phyloP scores from a whole-genome alignment of 1,140 invertebrate genomes.

The Hyles vespertilio region DNA sequence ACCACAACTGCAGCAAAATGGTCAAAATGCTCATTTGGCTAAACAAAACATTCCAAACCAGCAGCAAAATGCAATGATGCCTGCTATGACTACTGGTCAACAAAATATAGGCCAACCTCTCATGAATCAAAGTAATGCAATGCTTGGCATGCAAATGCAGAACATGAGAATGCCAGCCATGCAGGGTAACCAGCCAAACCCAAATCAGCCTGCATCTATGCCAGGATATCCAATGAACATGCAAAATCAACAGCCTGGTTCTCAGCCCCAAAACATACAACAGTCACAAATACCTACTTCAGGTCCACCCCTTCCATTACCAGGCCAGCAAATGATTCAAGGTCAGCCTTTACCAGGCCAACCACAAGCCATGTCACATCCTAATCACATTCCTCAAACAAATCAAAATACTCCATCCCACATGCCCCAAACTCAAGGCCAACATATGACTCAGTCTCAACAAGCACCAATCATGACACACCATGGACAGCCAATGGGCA shows the following conservation, averaged over 20 bases:
- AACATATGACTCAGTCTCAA: slow-evolving; percentile 30
- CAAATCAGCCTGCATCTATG: slow-evolving; percentile 43
- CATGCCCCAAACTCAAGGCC: slow-evolving; percentile 35
- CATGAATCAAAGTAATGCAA: slow-evolving; percentile 48
- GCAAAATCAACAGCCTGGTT: slow-evolving; percentile 43
- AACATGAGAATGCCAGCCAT: slow-evolving; percentile 65
- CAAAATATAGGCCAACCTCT: slow-evolving; percentile 40
- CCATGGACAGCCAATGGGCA: slow-evolving; percentile 44
- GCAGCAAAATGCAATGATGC: slow-evolving; percentile 50
- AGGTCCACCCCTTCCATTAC: slow-evolving; percentile 30
- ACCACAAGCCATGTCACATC: slow-evolving; percentile 17
- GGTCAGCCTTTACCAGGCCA: slow-evolving; percentile 16
- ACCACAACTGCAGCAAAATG: slow-evolving; percentile 38
- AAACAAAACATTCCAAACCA: slow-evolving; percentile 55
- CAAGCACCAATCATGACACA: slow-evolving; percentile 32
- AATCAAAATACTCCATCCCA: slow-evolving; percentile 31
- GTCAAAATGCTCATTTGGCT: slow-evolving; percentile 41
- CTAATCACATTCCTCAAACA: slow-evolving; percentile 30
- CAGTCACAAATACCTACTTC: slow-evolving; percentile 34
- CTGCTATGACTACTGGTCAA: slow-evolving; percentile 48
- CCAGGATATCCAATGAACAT: slow-evolving; percentile 47
- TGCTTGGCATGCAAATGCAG: slow-evolving; percentile 58
- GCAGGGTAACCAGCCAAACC: slow-evolving; percentile 47
- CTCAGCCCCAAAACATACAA: slow-evolving; percentile 41
- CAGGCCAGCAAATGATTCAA: slow-evolving; percentile 29